Percentiles rank a stretch among this genome's conserved stretches.
Conservation (phyloP, 2,113 vertebrate genomes). For the Serilophus lunatus region DNA sequence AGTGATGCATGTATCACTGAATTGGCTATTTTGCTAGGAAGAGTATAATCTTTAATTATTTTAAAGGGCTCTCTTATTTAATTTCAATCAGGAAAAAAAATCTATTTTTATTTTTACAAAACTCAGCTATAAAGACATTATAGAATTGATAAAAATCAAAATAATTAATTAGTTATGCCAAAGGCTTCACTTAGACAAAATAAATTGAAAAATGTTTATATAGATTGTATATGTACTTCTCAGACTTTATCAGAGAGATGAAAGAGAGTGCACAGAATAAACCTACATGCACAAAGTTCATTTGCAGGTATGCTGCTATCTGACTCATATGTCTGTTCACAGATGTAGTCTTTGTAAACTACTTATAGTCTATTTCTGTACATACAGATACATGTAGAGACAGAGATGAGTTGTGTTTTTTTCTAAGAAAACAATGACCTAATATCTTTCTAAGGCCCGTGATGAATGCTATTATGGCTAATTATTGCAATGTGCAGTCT, state of each 20-base stretch:
- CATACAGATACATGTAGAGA: background rate
- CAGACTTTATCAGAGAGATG: background rate
- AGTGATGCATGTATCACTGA: background rate
- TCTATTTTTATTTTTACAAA: background rate
- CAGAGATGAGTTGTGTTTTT: background rate
- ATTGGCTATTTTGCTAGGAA: background rate
- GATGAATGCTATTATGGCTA: background rate
- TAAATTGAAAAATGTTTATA: background rate
- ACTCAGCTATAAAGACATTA: background rate
- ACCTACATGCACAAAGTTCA: background rate
- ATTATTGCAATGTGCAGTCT: background rate
- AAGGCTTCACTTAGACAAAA: background rate
- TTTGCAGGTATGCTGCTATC: background rate
- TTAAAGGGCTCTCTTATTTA: background rate
- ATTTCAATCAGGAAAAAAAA: background rate
- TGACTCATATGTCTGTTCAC: background rate
- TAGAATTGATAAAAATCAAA: background rate
- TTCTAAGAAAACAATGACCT: background rate
- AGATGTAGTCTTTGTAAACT: background rate
- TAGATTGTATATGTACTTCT: background rate
- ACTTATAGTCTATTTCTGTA: background rate
- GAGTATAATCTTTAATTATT: background rate
- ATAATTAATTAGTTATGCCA: rapidly evolving
- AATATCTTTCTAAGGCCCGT: background rate
- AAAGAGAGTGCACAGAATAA: background rate